Conservation (phyloP, 2,797 vertebrate genomes). For the Myotis vivesi region DNA sequence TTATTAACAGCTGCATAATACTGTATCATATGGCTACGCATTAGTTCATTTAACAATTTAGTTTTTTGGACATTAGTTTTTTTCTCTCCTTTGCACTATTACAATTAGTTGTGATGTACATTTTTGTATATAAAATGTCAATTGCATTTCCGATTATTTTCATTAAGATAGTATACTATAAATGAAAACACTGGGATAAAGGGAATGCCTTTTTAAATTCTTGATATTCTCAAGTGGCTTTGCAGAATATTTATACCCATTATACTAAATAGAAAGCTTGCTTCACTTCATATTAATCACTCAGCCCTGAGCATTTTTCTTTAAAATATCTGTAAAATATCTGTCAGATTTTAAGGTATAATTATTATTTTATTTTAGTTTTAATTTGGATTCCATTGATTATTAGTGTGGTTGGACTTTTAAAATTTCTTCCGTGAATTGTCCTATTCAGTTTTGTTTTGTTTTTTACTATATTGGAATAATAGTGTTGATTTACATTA, state of each 20-base stretch:
- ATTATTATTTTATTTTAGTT: neutral
- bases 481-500: neutral
- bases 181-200: neutral
- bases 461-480: neutral
- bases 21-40: neutral
- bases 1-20: neutral
- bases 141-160: neutral
- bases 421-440: conserved; percentile 11
- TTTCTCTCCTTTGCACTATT: neutral
- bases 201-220: neutral
- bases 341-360: neutral
- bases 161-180: neutral
- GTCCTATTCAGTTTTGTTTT: neutral
- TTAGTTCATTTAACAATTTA: neutral
- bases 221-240: neutral
- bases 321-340: neutral
- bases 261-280: neutral
- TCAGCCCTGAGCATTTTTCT: neutral
- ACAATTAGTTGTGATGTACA: neutral
- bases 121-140: neutral
- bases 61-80: neutral
- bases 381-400: neutral
- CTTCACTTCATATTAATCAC: neutral
- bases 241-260: neutral
- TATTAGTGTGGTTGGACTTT: neutral